These are phyloP conservation scores for Corvus moneduloides DNA, from an alignment of 2,113 vertebrate genomes.

Conservation along the genomic window DNA sequence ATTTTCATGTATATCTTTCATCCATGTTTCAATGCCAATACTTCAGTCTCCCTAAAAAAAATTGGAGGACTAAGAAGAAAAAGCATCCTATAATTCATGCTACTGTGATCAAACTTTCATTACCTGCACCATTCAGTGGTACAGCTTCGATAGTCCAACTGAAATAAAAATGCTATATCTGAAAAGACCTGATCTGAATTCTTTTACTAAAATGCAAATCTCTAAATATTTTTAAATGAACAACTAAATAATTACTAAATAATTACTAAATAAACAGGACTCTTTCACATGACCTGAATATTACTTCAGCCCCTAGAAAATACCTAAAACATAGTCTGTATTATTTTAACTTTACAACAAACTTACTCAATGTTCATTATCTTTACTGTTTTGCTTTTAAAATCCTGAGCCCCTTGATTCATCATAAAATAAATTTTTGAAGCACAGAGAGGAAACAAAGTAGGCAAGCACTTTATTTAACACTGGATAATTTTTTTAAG, in stretches of 20 bases:
- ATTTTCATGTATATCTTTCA: not conserved
- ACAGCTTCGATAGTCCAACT: not conserved
- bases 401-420: not conserved
- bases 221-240: not conserved
- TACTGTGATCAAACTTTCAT: not conserved
- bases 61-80: not conserved
- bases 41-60: not conserved
- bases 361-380: not conserved
- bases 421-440: not conserved
- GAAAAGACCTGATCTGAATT: not conserved
- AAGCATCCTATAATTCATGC: not conserved
- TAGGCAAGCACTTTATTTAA: conserved; percentile 5
- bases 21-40: not conserved
- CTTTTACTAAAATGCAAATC: not conserved
- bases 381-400: not conserved
- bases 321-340: not conserved
- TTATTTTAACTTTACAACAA: not conserved
- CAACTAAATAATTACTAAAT: not conserved
- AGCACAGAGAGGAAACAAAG: not conserved
- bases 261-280: not conserved
- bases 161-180: not conserved
- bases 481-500: not conserved
- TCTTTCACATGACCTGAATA: not conserved
- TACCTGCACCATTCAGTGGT: not conserved
- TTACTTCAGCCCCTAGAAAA: not conserved